Base-by-base conservation (phyloP, 2,797 vertebrate genomes). In the Lepus oiostolus region DNA sequence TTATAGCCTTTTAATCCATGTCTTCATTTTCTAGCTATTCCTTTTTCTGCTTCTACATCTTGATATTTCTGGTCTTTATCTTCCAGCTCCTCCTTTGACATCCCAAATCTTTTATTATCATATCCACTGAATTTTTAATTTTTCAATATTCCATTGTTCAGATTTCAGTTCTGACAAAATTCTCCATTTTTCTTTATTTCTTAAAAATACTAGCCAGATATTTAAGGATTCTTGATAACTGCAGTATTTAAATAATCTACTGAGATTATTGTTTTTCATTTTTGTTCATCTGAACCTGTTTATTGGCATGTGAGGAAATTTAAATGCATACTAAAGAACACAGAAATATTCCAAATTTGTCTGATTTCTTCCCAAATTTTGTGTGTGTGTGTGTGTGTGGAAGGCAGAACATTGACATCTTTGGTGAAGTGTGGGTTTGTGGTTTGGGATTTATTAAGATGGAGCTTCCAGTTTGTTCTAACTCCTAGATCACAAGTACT, bases 21-120 rank as follows among this genome's bases (percentile, higher is more conserved):
- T 91, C 7, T 50, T 50, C 24, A 4, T 30, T 92, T 80, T 35
- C 35, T 1, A 88, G 32, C 0, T 0, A 60, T 58, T 88, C 63
- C 5, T 5, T 3, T 84, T 10, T 68, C 30, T 94, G 38, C 1
- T 5, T 1, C 85, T 62, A 50, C 79, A 47, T 67, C 6, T 80
- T 32, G 22, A 11, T 76, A 81, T 70, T 77, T 90, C 65, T 54
- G 77, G 12, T 88, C 24, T 84, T 83, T 72, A 60, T 85, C 21
- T 90, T 89, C 32, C 28, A 70, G 47, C 30, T 8, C 82, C 16
- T 93, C n/a, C 74, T 85, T 86, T 76, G 5, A 89, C 35, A 81
- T 70, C 2, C 54, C 30, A 13, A 74, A 67, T 88, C 30, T 90
- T 32, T 60, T 85, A 38, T 28, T 35, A 86, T 70, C 8, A 22